These are phyloP conservation scores for Rhagoletis zephyria DNA, from an alignment of 1,140 invertebrate genomes.

Conservation along the genomic window DNA sequence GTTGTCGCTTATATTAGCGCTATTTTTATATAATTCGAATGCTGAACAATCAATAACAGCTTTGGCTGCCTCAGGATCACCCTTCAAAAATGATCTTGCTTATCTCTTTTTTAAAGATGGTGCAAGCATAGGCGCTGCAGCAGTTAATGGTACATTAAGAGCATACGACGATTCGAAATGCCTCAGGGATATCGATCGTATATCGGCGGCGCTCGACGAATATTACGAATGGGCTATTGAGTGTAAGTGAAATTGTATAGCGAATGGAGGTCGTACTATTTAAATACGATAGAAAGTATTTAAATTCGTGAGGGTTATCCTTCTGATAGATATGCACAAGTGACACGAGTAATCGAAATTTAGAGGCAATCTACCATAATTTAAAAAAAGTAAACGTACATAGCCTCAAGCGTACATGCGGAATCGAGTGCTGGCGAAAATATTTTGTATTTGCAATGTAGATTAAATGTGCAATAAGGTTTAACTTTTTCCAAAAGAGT, in stretches of 20 bases:
- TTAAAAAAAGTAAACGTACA: too few relatives aligned
- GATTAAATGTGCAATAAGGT: too few relatives aligned
- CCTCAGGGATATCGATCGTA: constrained; percentile 39
- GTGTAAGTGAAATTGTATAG: constrained; percentile 55
- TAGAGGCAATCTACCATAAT: too few relatives aligned
- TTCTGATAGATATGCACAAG: too few relatives aligned
- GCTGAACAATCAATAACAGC: constrained; percentile 38
- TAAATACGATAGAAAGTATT: too few relatives aligned
- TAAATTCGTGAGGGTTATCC: too few relatives aligned
- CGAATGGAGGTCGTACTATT: too few relatives aligned
- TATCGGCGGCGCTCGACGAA: constrained; percentile 20
- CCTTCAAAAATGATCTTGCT: constrained; percentile 54
- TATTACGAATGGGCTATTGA: constrained; percentile 58
- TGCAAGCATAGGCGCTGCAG: background rate
- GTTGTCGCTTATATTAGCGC: constrained; percentile 52
- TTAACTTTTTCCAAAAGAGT: too few relatives aligned
- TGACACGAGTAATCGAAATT: too few relatives aligned
- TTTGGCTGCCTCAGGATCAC: constrained; percentile 36
- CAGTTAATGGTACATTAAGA: constrained; percentile 23
- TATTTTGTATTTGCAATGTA: too few relatives aligned
- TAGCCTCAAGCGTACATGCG: too few relatives aligned
- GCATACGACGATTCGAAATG: constrained; percentile 47
- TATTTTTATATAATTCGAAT: constrained; percentile 36
- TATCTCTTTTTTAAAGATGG: constrained; percentile 54
- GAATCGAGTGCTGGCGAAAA: too few relatives aligned